These are phyloP conservation scores for Tyria jacobaeae DNA, from an alignment of 2,888 invertebrate genomes.

Conservation along the genomic window DNA sequence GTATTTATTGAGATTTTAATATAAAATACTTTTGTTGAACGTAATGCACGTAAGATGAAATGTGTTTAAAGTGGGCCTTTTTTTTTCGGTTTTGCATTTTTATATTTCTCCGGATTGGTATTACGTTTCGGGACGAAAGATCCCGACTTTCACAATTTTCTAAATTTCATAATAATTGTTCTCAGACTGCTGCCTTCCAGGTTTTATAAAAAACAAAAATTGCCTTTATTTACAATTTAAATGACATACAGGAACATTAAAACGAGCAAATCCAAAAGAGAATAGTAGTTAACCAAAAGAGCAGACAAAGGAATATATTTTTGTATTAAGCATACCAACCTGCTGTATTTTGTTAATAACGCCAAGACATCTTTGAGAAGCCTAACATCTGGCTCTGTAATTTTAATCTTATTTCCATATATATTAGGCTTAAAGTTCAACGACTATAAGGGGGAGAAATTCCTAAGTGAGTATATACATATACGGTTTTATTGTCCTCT, in stretches of 20 bases:
- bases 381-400: constrained; percentile 34
- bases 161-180: too few species aligned
- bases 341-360: constrained; percentile 65
- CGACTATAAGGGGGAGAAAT: constrained; percentile 24
- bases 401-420: constrained; percentile 47
- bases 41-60: too few species aligned
- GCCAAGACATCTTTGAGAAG: constrained; percentile 43
- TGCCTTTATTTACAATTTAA: background rate
- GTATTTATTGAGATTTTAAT: too few species aligned
- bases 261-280: constrained; percentile 2
- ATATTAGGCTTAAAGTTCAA: constrained; percentile 43
- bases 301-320: constrained; percentile 66
- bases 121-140: too few species aligned
- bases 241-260: background rate
- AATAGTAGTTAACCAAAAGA: constrained; percentile 34
- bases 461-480: constrained; percentile 43
- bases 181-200: too few species aligned
- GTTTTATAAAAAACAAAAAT: background rate
- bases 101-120: too few species aligned
- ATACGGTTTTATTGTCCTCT: constrained; percentile 44
- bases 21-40: too few species aligned
- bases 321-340: constrained; percentile 65
- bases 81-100: too few species aligned
- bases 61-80: too few species aligned
- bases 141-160: too few species aligned